Percentiles rank a stretch among this genome's conserved stretches.
phyloP scores from a whole-genome alignment of 2,797 vertebrate genomes.

The Hirundo rustica region DNA sequence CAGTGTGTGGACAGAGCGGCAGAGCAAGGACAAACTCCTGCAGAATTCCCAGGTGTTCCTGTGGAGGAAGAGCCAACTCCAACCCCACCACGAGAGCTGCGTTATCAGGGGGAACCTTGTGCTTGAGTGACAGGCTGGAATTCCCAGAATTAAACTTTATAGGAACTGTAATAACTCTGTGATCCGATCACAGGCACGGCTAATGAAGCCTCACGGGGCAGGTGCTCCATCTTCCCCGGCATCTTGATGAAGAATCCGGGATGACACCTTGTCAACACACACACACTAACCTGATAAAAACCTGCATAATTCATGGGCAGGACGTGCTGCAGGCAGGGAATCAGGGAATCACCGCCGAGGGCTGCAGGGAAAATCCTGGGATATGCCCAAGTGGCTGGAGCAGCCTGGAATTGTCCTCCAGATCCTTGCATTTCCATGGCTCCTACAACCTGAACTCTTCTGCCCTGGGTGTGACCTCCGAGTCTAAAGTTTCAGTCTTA shows the following conservation, averaged over 20 bases:
- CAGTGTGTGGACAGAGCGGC: neutral
- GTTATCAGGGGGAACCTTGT: neutral
- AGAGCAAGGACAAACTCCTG: neutral
- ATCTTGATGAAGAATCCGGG: constrained; percentile 2
- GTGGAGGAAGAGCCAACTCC: neutral
- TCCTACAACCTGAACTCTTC: neutral
- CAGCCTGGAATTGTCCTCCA: neutral
- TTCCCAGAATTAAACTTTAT: neutral
- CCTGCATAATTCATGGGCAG: neutral
- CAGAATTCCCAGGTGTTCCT: neutral
- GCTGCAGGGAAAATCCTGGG: neutral
- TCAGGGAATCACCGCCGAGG: neutral
- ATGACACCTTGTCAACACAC: neutral
- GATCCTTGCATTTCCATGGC: neutral
- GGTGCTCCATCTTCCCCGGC: neutral
- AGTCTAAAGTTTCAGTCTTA: neutral
- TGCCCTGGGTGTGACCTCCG: neutral
- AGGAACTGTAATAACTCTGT: neutral
- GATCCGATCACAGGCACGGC: neutral
- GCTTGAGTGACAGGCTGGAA: constrained; percentile 4
- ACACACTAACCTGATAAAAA: neutral
- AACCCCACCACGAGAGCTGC: neutral
- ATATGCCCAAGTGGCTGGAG: fast-evolving
- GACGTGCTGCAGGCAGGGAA: neutral
- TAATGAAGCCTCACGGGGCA: neutral